Percentiles rank a stretch among this genome's conserved stretches.
These are phyloP conservation scores for Charaxes varanes DNA, from an alignment of 1,140 invertebrate species.

Conservation along the genomic window DNA sequence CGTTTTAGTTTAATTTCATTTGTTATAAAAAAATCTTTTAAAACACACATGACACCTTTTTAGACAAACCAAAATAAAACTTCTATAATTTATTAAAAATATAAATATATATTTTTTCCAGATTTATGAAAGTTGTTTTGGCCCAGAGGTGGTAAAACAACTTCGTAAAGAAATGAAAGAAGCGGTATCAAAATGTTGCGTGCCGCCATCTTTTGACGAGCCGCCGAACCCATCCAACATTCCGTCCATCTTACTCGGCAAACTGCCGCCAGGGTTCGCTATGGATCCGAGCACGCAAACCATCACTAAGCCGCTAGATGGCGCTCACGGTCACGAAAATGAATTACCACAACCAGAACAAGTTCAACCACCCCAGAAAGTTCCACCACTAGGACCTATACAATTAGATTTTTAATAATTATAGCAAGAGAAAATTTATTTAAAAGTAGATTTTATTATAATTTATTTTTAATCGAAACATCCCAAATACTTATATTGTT, in stretches of 20 bases:
- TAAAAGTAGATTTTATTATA: too few relatives aligned
- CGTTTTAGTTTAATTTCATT: too few relatives aligned
- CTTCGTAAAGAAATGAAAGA: constrained; percentile 79
- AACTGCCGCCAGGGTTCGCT: constrained; percentile 53
- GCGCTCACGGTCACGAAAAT: constrained; percentile 50
- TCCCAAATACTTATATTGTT: too few relatives aligned
- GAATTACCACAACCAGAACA: constrained; percentile 38
- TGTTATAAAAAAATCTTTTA: too few relatives aligned
- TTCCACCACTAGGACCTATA: constrained; percentile 19
- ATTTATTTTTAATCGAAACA: too few relatives aligned
- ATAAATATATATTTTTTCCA: constrained; percentile 42
- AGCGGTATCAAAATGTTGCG: constrained; percentile 77
- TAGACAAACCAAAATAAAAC: too few relatives aligned
- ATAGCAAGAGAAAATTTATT: too few relatives aligned
- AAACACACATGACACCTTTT: too few relatives aligned
- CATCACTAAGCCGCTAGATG: constrained; percentile 56
- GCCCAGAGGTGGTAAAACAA: constrained; percentile 78
- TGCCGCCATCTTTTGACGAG: constrained; percentile 59
- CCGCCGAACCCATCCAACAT: constrained; percentile 35
- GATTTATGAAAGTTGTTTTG: constrained; percentile 82
- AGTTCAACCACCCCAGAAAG: constrained; percentile 33
- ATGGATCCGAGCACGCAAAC: constrained; percentile 57
- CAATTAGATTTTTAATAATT: too few relatives aligned
- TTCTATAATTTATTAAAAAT: too few relatives aligned
- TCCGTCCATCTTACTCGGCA: constrained; percentile 42